A percentile compares a stretch with the other conserved stretches of the same genome.
These are phyloP conservation scores for Copidosoma aretas DNA, from an alignment of 2,888 invertebrate species.

Conservation along the genomic window DNA sequence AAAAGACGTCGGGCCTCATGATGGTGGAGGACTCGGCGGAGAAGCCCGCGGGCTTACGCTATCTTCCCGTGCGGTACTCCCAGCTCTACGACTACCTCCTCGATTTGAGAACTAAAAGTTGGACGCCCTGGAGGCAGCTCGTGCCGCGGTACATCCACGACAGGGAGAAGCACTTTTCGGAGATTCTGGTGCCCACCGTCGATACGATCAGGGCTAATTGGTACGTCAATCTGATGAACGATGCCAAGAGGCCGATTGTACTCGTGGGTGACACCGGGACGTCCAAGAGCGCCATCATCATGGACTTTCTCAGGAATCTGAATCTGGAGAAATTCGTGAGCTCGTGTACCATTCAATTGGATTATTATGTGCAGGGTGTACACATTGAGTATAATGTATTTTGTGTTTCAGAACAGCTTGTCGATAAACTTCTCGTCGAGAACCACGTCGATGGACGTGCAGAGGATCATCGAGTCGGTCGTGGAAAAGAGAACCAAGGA, in stretches of 20 bases:
- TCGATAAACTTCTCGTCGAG: slow-evolving; percentile 91
- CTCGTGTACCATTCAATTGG: slow-evolving; percentile 39
- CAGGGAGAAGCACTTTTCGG: slow-evolving; percentile 72
- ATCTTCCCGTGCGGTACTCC: slow-evolving; percentile 75
- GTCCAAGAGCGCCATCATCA: slow-evolving; percentile 89
- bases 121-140: slow-evolving; percentile 87
- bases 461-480: slow-evolving; percentile 83
- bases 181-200: slow-evolving; percentile 88
- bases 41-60: slow-evolving; percentile 72
- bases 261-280: slow-evolving; percentile 92
- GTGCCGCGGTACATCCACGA: slow-evolving; percentile 81
- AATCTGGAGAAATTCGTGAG: slow-evolving; percentile 74
- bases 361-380: too few relatives aligned
- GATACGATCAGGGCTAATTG: slow-evolving; percentile 85
- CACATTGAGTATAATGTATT: too few relatives aligned
- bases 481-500: slow-evolving; percentile 92
- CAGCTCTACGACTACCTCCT: slow-evolving; percentile 85
- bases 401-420: slow-evolving; percentile 69
- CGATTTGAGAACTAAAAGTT: slow-evolving; percentile 70
- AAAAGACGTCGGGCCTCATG: slow-evolving; percentile 75
- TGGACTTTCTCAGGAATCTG: slow-evolving; percentile 78
- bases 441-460: slow-evolving; percentile 90
- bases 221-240: slow-evolving; percentile 78
- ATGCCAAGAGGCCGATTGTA: slow-evolving; percentile 79
- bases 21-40: slow-evolving; percentile 71